Conservation (phyloP, 1,140 invertebrate genomes). For the Argopecten irradians region DNA sequence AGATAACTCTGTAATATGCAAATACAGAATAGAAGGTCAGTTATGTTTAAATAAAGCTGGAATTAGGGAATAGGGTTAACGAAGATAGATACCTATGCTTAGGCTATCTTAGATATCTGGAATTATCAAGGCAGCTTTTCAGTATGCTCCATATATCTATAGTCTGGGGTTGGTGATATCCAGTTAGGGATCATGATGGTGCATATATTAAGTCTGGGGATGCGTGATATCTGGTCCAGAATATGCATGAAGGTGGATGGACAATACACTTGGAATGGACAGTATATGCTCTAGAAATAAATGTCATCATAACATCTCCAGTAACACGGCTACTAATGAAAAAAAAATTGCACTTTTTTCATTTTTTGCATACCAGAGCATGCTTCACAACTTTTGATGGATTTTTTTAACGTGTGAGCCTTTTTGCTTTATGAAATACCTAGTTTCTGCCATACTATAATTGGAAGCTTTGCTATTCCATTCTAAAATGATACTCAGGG, state of each 20-base stretch:
- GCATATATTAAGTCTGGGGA: too few relatives aligned
- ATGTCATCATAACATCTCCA: background rate
- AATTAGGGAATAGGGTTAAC: too few relatives aligned
- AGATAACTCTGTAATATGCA: too few relatives aligned
- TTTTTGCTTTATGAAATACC: background rate
- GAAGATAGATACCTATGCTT: too few relatives aligned
- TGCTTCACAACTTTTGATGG: background rate
- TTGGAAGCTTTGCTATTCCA: background rate
- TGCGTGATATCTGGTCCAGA: background rate
- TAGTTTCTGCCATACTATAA: constrained; percentile 17
- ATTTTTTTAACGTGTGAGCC: background rate
- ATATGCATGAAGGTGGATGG: constrained; percentile 4
- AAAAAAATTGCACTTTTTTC: background rate
- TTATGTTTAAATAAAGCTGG: too few relatives aligned
- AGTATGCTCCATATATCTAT: too few relatives aligned
- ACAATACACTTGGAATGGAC: background rate
- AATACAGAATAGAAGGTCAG: too few relatives aligned
- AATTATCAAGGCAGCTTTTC: too few relatives aligned
- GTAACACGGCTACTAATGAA: background rate
- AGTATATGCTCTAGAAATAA: background rate
- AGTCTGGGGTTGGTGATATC: too few relatives aligned
- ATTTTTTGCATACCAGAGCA: background rate
- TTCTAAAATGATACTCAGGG: background rate
- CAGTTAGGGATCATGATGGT: too few relatives aligned
- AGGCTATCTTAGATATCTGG: too few relatives aligned